These are phyloP conservation scores for Spodoptera picta DNA, from an alignment of 2,888 invertebrate species.

Conservation along the genomic window DNA sequence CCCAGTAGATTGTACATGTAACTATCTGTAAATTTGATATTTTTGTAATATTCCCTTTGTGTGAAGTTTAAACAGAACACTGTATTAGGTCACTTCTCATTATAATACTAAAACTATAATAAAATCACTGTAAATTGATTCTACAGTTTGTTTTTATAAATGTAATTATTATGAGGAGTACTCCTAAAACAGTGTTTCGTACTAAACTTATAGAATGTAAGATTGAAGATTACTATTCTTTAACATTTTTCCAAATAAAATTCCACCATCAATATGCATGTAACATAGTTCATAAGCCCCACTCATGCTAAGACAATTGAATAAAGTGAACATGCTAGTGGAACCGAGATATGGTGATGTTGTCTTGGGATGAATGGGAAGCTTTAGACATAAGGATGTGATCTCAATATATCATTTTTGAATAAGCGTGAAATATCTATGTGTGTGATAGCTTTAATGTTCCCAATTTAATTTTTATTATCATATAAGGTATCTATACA, in stretches of 20 bases:
- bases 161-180: background rate
- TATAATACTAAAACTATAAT: background rate
- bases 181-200: conserved; percentile 30
- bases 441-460: conserved; percentile 60
- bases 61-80: conserved; percentile 22
- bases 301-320: conserved; percentile 38
- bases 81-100: conserved; percentile 12
- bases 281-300: conserved; percentile 41
- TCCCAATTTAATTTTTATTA: conserved; percentile 24
- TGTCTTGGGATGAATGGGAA: conserved; percentile 38
- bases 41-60: conserved; percentile 52
- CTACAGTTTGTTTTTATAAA: background rate
- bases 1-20: conserved; percentile 45
- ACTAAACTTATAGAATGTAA: conserved; percentile 37
- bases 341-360: background rate
- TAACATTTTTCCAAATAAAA: conserved; percentile 46
- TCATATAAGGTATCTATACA: conserved; percentile 19
- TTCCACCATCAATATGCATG: conserved; percentile 45
- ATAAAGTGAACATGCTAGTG: background rate
- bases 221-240: conserved; percentile 51
- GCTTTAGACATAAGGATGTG: conserved; percentile 67
- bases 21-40: conserved; percentile 52
- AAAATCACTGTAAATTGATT: conserved; percentile 17
- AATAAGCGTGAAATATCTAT: conserved; percentile 46
- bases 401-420: conserved; percentile 75